These are phyloP conservation scores for Laothoe populi DNA, from an alignment of 2,888 invertebrate genomes.

Conservation along the genomic window DNA sequence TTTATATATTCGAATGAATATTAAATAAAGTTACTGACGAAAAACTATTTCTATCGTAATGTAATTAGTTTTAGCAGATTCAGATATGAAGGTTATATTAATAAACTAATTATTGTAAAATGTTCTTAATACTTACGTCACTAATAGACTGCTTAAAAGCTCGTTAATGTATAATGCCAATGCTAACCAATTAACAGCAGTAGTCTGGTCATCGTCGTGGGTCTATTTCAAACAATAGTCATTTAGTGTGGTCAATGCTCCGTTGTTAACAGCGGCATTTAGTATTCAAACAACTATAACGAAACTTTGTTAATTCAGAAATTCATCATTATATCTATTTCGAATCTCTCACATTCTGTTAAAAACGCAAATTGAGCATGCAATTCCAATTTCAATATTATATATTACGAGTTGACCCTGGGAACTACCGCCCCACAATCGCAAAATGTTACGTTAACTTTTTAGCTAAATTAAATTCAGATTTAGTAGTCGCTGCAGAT, in stretches of 20 bases:
- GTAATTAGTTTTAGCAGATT: neutral
- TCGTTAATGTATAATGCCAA: neutral
- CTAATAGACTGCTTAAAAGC: neutral
- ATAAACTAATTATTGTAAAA: too few species aligned
- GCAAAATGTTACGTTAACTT: too few species aligned
- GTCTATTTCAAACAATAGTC: neutral
- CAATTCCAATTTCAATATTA: neutral
- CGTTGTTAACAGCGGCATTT: neutral
- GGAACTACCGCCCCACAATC: too few species aligned
- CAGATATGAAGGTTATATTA: too few species aligned
- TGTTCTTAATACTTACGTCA: too few species aligned
- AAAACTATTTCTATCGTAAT: neutral
- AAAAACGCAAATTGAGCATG: neutral
- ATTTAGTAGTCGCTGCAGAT: too few species aligned
- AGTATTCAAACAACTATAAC: neutral
- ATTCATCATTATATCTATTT: too few species aligned
- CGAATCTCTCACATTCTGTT: neutral
- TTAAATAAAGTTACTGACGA: neutral
- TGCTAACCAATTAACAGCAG: neutral
- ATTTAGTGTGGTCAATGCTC: neutral
- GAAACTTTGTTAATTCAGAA: neutral
- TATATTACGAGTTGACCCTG: too few species aligned
- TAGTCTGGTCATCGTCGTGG: neutral
- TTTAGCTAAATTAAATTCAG: too few species aligned
- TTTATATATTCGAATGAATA: conserved; percentile 17